A percentile compares a stretch with the other conserved stretches of the same genome.
Conservation (phyloP, 2,113 vertebrate species). For the Xerus inauris region DNA sequence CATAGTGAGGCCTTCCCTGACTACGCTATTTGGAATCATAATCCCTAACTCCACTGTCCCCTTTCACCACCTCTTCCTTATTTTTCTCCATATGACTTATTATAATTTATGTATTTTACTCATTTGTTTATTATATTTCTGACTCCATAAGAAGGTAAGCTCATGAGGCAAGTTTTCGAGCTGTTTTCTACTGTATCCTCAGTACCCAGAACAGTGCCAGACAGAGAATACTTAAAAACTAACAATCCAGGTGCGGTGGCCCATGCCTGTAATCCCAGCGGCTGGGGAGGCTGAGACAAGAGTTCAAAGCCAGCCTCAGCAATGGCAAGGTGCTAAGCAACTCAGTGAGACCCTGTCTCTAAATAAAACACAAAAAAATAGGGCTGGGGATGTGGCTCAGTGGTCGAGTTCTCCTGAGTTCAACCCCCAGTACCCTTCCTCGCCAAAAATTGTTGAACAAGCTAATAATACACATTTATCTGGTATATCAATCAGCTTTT, state of each 20-base stretch:
- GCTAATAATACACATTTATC: background rate
- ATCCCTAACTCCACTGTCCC: background rate
- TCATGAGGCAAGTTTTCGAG: background rate
- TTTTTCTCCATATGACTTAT: background rate
- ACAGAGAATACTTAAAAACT: background rate
- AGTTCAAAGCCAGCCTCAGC: no score
- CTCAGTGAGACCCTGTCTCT: no score
- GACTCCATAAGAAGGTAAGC: background rate
- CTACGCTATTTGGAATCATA: background rate
- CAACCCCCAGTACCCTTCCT: no score
- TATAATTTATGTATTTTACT: background rate
- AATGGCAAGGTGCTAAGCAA: no score
- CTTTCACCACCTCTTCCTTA: background rate
- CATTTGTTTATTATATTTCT: background rate
- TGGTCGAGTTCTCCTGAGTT: no score
- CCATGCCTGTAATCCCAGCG: no score
- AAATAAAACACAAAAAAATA: no score
- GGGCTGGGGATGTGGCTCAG: no score
- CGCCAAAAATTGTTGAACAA: background rate
- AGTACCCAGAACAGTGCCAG: background rate
- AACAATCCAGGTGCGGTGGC: no score
- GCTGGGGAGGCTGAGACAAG: no score
- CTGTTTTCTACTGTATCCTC: background rate
- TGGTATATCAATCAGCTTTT: no score
- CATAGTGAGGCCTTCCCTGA: background rate